Percentiles rank a stretch among this genome's conserved stretches.
phyloP scores from a whole-genome alignment of 2,888 invertebrate species.

The Clostera curtula region DNA sequence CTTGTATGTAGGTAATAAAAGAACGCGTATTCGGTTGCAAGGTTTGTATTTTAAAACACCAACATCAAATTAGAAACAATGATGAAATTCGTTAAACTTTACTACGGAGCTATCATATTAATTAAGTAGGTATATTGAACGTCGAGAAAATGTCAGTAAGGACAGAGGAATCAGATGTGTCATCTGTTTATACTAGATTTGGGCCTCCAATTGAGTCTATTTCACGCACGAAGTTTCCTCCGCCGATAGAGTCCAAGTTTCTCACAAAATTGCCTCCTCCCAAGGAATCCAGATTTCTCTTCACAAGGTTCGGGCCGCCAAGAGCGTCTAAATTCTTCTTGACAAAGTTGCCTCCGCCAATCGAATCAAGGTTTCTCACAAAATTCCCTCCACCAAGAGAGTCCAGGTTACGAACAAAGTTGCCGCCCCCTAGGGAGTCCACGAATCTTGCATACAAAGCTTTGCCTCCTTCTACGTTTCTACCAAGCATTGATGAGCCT shows the following conservation, averaged over 20 bases:
- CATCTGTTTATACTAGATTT: constrained; percentile 36
- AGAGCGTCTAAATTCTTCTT: constrained; percentile 59
- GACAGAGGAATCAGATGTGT: constrained; percentile 13
- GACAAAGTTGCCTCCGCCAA: constrained; percentile 57
- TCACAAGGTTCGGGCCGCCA: constrained; percentile 58
- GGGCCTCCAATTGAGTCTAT: constrained; percentile 53
- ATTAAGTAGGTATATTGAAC: constrained; percentile 33
- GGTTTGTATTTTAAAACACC: constrained; percentile 36
- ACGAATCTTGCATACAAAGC: constrained; percentile 35
- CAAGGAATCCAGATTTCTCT: constrained; percentile 54
- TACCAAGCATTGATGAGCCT: constrained; percentile 30
- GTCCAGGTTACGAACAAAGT: constrained; percentile 55
- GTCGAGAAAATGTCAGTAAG: constrained; percentile 18
- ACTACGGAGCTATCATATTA: constrained; percentile 40
- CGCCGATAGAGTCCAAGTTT: constrained; percentile 65
- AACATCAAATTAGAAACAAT: constrained; percentile 27
- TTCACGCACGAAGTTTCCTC: constrained; percentile 63
- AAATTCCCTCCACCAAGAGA: constrained; percentile 62
- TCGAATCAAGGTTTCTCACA: constrained; percentile 51
- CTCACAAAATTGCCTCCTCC: constrained; percentile 63
- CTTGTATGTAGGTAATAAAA: constrained; percentile 7
- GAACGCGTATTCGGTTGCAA: constrained; percentile 22
- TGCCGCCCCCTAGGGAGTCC: constrained; percentile 50
- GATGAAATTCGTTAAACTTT: constrained; percentile 26
- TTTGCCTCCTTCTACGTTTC: constrained; percentile 31